Evolutionary conservation across 2,888 invertebrate species (phyloP).

Genomic region (Melanchra persicariae): DNA sequence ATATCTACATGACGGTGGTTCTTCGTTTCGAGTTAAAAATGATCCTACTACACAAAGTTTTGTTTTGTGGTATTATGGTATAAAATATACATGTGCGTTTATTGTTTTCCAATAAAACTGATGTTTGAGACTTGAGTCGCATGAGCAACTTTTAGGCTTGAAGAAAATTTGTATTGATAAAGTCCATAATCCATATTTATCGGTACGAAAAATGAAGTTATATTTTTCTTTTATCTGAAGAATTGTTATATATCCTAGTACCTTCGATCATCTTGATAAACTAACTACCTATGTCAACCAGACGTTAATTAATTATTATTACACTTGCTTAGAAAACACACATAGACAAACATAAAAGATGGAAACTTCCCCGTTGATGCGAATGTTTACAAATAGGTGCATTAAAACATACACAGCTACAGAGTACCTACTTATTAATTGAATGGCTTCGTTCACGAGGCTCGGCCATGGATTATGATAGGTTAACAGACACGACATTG

Average conservation of each 20-base stretch:
- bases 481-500: slow-evolving; percentile 50
- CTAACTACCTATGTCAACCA: not conserved
- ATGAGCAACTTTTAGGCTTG: slow-evolving; percentile 2
- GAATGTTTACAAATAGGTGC: slow-evolving; percentile 52
- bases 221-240: not conserved
- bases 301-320: not conserved
- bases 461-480: slow-evolving; percentile 30
- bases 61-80: not conserved
- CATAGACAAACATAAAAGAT: slow-evolving; percentile 22
- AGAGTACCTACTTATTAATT: slow-evolving; percentile 46
- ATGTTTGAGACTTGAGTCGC: slow-evolving; percentile 20
- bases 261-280: not conserved
- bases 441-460: slow-evolving; percentile 59
- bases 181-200: not conserved
- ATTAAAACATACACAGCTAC: slow-evolving; percentile 26
- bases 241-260: too few relatives aligned
- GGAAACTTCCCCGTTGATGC: slow-evolving; percentile 56
- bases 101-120: slow-evolving; percentile 48
- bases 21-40: slow-evolving; percentile 5
- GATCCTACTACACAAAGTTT: slow-evolving; percentile 1
- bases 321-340: slow-evolving; percentile 5
- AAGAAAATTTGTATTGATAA: slow-evolving; percentile 20
- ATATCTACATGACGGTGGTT: not conserved
- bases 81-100: slow-evolving; percentile 11
- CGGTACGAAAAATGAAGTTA: not conserved